These are phyloP conservation scores for Diaperis boleti DNA, from an alignment of 2,888 invertebrate species.

Conservation along the genomic window DNA sequence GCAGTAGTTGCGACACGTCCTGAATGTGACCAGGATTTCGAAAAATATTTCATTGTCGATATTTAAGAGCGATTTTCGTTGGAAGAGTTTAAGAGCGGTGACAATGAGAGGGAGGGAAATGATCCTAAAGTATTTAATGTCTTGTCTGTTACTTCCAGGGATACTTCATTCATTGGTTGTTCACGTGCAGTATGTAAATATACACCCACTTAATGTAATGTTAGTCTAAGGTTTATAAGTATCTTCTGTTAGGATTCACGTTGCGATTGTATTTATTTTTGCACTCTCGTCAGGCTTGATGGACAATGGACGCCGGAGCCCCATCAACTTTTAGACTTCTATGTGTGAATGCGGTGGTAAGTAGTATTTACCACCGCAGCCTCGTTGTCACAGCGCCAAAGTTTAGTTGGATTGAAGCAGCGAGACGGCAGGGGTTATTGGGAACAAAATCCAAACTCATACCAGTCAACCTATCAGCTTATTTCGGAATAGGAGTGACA, in stretches of 20 bases:
- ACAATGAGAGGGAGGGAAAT: neutral
- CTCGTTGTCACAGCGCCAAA: too few species aligned
- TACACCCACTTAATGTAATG: neutral
- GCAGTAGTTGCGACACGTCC: conserved; percentile 38
- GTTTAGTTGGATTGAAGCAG: too few species aligned
- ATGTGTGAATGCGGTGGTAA: too few species aligned
- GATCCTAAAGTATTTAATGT: neutral
- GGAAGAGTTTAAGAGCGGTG: neutral
- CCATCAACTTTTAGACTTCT: too few species aligned
- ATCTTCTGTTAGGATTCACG: neutral
- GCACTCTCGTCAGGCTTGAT: too few species aligned
- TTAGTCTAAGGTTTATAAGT: neutral
- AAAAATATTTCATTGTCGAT: neutral
- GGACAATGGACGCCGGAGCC: too few species aligned
- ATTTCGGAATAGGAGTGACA: neutral
- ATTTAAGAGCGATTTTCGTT: neutral
- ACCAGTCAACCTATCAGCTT: neutral
- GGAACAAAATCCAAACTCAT: conserved; percentile 33
- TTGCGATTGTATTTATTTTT: too few species aligned
- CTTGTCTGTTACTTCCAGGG: neutral
- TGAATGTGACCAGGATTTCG: conserved; percentile 40
- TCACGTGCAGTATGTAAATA: neutral
- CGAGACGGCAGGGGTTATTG: conserved; percentile 37
- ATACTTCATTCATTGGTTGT: neutral
- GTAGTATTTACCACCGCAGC: too few species aligned